phyloP scores from a whole-genome alignment of 2,888 invertebrate species.

The Mythimna impura region DNA sequence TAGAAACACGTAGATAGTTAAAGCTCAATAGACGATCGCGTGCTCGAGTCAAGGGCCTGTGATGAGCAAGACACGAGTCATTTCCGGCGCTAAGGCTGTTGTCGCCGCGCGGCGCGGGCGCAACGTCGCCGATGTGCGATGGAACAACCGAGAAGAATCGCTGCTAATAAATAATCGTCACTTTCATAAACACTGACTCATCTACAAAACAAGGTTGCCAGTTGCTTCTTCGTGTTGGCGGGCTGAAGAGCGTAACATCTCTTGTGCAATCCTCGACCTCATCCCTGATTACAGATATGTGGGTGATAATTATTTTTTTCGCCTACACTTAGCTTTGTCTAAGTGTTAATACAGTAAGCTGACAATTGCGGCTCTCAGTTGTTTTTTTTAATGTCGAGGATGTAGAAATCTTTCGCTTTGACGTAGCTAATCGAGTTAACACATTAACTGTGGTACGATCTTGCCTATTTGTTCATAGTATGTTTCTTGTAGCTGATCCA shows the following conservation, averaged over 20 bases:
- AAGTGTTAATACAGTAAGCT: conserved; percentile 63
- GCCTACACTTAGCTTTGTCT: conserved; percentile 69
- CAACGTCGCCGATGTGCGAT: conserved; percentile 70
- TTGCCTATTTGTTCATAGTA: background rate
- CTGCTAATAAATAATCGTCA: conserved; percentile 87
- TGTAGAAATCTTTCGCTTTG: conserved; percentile 18
- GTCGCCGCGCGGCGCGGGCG: conserved; percentile 52
- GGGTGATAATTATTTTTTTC: conserved; percentile 78
- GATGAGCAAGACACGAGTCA: conserved; percentile 83
- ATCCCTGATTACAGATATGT: conserved; percentile 75
- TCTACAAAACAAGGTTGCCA: conserved; percentile 73
- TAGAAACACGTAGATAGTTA: conserved; percentile 57
- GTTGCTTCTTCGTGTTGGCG: conserved; percentile 73
- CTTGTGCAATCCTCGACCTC: conserved; percentile 74
- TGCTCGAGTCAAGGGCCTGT: conserved; percentile 73
- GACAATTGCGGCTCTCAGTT: conserved; percentile 45
- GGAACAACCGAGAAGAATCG: conserved; percentile 83
- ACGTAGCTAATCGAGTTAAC: background rate
- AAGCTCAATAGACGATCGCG: conserved; percentile 72
- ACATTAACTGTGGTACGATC: background rate
- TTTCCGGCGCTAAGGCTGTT: conserved; percentile 82
- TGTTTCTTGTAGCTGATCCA: background rate
- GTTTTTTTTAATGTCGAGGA: conserved; percentile 13
- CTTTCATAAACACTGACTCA: conserved; percentile 86
- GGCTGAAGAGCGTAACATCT: conserved; percentile 66